These are phyloP conservation scores for Leptopilina clavipes DNA, from an alignment of 1,140 invertebrate genomes.

Conservation along the genomic window DNA sequence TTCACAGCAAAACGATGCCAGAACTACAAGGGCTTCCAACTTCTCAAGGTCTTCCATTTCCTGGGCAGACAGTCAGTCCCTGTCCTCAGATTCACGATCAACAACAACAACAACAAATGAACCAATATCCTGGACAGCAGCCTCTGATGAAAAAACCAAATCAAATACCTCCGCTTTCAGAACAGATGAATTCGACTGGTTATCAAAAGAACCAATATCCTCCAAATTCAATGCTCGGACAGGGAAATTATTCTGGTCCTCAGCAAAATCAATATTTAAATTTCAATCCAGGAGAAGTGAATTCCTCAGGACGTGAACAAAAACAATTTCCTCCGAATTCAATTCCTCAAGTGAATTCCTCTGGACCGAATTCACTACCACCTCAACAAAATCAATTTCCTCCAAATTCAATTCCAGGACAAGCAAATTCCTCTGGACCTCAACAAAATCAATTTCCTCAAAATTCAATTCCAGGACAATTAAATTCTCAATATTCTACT, in stretches of 20 bases:
- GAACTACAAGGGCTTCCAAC: conserved; percentile 51
- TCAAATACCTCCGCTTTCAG: conserved; percentile 47
- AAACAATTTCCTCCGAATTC: conserved; percentile 34
- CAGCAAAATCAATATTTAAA: neutral
- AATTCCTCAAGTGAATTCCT: conserved; percentile 45
- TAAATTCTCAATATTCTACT: conserved; percentile 48
- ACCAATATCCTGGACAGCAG: conserved; percentile 57
- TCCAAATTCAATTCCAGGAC: conserved; percentile 47
- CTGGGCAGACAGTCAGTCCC: conserved; percentile 53
- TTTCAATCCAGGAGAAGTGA: conserved; percentile 44
- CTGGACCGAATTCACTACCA: conserved; percentile 46
- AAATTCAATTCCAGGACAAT: conserved; percentile 43
- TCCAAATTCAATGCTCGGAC: conserved; percentile 46
- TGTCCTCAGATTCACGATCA: conserved; percentile 49
- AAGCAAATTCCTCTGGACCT: conserved; percentile 49
- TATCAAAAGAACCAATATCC: conserved; percentile 42
- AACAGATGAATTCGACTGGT: conserved; percentile 44
- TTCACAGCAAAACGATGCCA: conserved; percentile 47
- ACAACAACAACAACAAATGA: conserved; percentile 44
- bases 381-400: conserved; percentile 37
- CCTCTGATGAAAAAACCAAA: conserved; percentile 39
- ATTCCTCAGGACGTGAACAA: conserved; percentile 48
- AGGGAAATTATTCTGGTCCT: conserved; percentile 50
- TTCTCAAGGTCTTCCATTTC: conserved; percentile 53
- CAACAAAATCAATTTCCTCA: neutral